Percentiles rank a stretch among this genome's conserved stretches.
Evolutionary conservation across 1,140 invertebrate species (phyloP).

Genomic region (Battus philenor): DNA sequence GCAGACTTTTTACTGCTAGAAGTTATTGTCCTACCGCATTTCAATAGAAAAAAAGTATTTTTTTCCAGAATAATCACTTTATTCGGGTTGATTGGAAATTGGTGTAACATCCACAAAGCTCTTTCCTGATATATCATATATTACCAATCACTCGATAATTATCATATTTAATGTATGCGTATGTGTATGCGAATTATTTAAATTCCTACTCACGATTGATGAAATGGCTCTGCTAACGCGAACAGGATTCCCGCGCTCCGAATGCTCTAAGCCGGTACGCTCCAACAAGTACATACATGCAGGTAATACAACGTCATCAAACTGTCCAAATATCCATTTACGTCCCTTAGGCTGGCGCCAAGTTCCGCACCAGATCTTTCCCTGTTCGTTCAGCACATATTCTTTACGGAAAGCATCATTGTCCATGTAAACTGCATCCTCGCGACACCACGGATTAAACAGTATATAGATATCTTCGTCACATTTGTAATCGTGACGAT

Average conservation of each 20-base stretch:
- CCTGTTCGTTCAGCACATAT: conserved; percentile 85
- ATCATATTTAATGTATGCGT: too few species aligned
- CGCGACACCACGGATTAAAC: conserved; percentile 89
- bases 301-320: conserved; percentile 81
- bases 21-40: too few species aligned
- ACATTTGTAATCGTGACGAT: conserved; percentile 76
- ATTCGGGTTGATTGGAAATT: too few species aligned
- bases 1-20: too few species aligned
- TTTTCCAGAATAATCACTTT: too few species aligned
- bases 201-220: conserved; percentile 79
- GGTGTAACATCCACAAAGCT: too few species aligned
- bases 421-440: conserved; percentile 82
- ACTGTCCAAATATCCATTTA: conserved; percentile 87
- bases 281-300: conserved; percentile 80
- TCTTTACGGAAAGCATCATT: conserved; percentile 80
- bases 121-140: too few species aligned
- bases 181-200: too few species aligned
- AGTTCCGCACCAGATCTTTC: conserved; percentile 86
- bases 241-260: conserved; percentile 82
- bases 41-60: too few species aligned
- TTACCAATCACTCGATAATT: too few species aligned
- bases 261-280: conserved; percentile 77
- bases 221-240: conserved; percentile 83
- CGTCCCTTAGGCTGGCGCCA: conserved; percentile 80
- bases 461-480: conserved; percentile 82